These are phyloP conservation scores for Cheilosia impressa DNA, from an alignment of 2,888 invertebrate species.

Conservation along the genomic window DNA sequence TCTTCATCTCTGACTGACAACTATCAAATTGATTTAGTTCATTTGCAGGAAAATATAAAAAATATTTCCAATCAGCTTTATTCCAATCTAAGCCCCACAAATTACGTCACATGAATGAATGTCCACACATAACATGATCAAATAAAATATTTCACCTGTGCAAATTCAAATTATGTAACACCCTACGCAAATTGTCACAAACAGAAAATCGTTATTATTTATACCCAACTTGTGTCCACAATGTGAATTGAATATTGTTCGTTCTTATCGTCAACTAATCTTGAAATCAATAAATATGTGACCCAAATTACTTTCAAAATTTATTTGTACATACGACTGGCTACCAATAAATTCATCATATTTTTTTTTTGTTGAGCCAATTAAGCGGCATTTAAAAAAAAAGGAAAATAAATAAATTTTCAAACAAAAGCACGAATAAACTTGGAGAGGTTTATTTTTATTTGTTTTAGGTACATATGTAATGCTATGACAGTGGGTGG, in stretches of 20 bases:
- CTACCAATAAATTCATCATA: conserved; percentile 22
- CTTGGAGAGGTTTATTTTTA: background rate
- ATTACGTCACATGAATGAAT: no score
- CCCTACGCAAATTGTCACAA: no score
- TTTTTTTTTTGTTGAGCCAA: background rate
- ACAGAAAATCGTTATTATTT: conserved; percentile 26
- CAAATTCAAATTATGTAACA: conserved; percentile 13
- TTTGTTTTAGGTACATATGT: background rate
- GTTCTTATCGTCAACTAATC: conserved; percentile 52
- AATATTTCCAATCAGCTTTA: no score
- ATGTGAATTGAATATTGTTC: conserved; percentile 1
- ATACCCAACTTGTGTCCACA: conserved; percentile 14
- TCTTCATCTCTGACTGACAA: no score
- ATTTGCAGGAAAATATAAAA: no score
- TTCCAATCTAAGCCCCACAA: no score
- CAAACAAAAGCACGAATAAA: background rate
- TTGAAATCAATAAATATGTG: conserved; percentile 55
- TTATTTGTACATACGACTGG: background rate
- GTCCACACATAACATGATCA: background rate
- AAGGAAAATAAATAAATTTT: background rate
- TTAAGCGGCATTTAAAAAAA: background rate
- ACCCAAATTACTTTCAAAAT: conserved; percentile 39
- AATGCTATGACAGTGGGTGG: conserved; percentile 1
- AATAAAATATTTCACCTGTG: conserved; percentile 39
- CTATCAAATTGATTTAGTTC: no score